phyloP scores from a whole-genome alignment of 2,888 invertebrate species.

The Ernsta delagoae region DNA sequence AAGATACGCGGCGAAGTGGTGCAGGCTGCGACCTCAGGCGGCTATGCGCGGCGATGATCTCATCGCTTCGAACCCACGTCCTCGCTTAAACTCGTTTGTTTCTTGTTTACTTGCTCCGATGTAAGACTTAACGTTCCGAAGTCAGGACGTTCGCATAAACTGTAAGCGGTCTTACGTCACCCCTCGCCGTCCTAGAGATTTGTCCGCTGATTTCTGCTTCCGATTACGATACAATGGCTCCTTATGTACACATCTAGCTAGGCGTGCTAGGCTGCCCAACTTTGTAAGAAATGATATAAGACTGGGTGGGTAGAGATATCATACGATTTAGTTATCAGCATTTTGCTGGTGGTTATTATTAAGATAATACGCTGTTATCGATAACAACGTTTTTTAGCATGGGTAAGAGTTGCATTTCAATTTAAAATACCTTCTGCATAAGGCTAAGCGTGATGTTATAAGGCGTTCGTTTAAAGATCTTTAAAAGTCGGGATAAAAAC shows the following conservation, averaged over 20 bases:
- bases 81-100: conserved; percentile 82
- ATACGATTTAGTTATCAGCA: background rate
- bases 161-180: conserved; percentile 67
- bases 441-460: background rate
- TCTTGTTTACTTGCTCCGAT: conserved; percentile 77
- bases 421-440: background rate
- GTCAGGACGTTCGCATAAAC: conserved; percentile 66
- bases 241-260: conserved; percentile 7
- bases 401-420: background rate
- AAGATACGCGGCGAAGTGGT: conserved; percentile 73
- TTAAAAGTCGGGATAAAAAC: conserved; percentile 40
- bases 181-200: conserved; percentile 36
- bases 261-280: background rate
- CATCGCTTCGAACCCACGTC: conserved; percentile 76
- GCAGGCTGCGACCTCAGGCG: conserved; percentile 76
- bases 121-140: conserved; percentile 71
- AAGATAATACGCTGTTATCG: background rate
- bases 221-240: conserved; percentile 28
- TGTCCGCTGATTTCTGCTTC: conserved; percentile 34
- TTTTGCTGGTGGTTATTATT: conserved; percentile 17
- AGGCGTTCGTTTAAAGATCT: background rate
- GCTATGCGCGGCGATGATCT: conserved; percentile 80
- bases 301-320: background rate
- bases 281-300: background rate
- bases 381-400: too few species aligned